Evolutionary conservation across 2,797 vertebrate species (phyloP).

Genomic region (Gallirallus australis): DNA sequence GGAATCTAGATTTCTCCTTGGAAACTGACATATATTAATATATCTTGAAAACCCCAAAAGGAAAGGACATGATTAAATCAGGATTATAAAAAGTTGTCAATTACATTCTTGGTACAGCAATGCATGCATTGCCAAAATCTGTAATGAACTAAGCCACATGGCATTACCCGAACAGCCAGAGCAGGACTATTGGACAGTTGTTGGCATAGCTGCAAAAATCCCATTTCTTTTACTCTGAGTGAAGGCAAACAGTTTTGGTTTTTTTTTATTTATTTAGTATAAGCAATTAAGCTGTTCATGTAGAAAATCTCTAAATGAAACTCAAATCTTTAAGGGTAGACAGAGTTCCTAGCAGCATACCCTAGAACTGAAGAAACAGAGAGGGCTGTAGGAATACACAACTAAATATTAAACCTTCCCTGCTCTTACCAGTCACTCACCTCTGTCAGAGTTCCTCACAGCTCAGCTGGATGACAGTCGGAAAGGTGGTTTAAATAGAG

Average conservation of each 20-base stretch:
- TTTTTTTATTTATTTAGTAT: neutral
- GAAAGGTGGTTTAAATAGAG: neutral
- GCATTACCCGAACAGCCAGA: neutral
- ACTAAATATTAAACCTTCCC: too few species aligned
- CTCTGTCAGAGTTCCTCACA: neutral
- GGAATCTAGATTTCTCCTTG: neutral
- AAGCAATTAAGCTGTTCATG: neutral
- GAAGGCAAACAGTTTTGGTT: neutral
- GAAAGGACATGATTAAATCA: neutral
- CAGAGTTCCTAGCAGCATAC: neutral
- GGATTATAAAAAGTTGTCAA: neutral
- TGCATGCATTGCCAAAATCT: neutral
- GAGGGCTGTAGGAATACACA: neutral
- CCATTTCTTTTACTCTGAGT: neutral
- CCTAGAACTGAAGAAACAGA: neutral
- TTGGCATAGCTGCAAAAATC: neutral
- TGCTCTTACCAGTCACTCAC: neutral
- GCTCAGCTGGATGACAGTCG: neutral
- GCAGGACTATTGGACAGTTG: neutral
- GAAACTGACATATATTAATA: neutral
- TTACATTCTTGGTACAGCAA: neutral
- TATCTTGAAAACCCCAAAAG: neutral
- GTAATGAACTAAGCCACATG: too few species aligned
- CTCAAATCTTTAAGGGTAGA: neutral
- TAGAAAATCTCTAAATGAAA: neutral